Percentiles rank a stretch among this genome's conserved stretches.
Evolutionary conservation across 2,888 invertebrate genomes (phyloP).

Genomic region (Adineta ricciae): DNA sequence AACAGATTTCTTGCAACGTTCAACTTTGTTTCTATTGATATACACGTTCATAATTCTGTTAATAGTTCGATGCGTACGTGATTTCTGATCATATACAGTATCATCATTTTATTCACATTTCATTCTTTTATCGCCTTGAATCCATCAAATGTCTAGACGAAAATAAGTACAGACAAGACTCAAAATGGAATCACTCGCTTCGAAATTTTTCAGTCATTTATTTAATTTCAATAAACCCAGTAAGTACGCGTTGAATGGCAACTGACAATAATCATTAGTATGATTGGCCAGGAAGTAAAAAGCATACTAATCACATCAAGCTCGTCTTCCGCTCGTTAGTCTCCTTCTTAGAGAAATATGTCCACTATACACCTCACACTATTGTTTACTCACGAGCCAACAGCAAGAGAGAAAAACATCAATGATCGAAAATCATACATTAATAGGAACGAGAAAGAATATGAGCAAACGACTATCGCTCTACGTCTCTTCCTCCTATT

Average conservation of each 20-base stretch:
- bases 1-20: too few species aligned
- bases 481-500: background rate
- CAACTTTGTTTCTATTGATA: background rate
- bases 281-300: background rate
- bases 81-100: background rate
- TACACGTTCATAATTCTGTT: background rate
- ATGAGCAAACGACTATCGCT: background rate
- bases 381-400: conserved; percentile 3
- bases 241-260: background rate
- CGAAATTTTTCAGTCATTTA: too few species aligned
- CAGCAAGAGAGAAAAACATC: background rate
- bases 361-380: background rate
- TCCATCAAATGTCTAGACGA: background rate
- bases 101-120: background rate
- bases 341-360: background rate
- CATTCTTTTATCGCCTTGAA: background rate
- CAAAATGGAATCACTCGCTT: background rate
- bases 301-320: background rate
- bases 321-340: background rate
- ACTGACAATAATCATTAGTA: background rate
- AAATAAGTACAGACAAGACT: background rate
- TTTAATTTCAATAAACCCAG: background rate
- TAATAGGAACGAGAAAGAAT: background rate
- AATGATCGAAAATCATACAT: conserved; percentile 4
- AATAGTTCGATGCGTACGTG: background rate